These are phyloP conservation scores for Miichthys miiuy DNA, from an alignment of 2,797 vertebrate genomes.

Conservation along the genomic window DNA sequence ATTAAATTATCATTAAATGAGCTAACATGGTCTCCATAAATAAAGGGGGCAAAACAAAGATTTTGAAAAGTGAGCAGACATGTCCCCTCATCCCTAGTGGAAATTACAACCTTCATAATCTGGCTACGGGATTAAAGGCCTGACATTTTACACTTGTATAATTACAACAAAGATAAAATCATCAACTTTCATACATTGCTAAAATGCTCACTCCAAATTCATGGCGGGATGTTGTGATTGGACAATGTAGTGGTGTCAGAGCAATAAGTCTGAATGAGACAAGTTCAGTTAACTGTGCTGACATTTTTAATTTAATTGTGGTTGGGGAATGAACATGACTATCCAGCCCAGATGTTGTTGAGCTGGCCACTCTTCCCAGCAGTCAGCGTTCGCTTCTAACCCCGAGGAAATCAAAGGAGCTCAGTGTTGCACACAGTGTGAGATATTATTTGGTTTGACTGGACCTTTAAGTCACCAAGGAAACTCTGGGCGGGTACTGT, in stretches of 20 bases:
- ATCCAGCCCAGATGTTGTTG: constrained; percentile 44
- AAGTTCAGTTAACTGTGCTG: constrained; percentile 27
- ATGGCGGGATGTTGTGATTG: neutral
- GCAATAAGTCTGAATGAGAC: constrained; percentile 18
- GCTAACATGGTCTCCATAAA: no score
- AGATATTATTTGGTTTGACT: constrained; percentile 43
- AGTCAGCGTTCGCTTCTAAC: constrained; percentile 32
- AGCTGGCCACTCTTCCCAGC: constrained; percentile 34
- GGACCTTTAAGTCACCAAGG: constrained; percentile 36
- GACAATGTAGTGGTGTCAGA: neutral
- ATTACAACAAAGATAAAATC: constrained; percentile 7
- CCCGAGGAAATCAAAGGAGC: constrained; percentile 42
- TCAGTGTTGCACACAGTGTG: constrained; percentile 38
- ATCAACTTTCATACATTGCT: neutral
- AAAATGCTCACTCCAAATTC: neutral
- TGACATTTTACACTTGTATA: neutral
- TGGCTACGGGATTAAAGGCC: neutral
- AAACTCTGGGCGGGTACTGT: constrained; percentile 29
- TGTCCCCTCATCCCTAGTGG: no score
- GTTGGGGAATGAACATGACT: constrained; percentile 5
- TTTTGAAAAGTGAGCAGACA: neutral
- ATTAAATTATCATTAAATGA: no score
- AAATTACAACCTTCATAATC: neutral
- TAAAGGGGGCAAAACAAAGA: neutral
- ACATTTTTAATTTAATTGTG: constrained; percentile 39